Evolutionary conservation across 2,888 invertebrate genomes (phyloP), one percentile per base, ranked within the genome.

Genomic region (Exephanes ischioxanthus): DNA sequence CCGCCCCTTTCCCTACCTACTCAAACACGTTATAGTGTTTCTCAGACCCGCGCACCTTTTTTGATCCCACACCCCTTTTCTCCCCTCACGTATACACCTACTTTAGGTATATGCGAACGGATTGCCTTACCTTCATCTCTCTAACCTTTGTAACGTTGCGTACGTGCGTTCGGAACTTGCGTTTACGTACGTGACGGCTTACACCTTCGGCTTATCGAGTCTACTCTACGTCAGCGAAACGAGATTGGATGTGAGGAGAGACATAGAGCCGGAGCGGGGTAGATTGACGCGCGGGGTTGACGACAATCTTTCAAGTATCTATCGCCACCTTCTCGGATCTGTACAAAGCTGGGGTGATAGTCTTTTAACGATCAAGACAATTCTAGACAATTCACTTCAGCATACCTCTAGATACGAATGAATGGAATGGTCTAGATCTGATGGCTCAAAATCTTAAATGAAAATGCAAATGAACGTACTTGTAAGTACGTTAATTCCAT

Each of bases 161-260:
- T 48, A 48, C 45, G 45, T 48, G 45, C 45, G 45, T 48, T 48
- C 14, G 45, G 3, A 48, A 61, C 67, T 67, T 51, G 72, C 58
- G 75, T 79, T 71, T 67, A 71, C 53, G 71, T 63, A 76, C 76
- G 72, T 80, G 81, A 78, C 73, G 72, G 68, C 72, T 72, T 86
- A 26, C 58, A 41, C 80, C 72, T 61, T 73, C 73, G 33, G 45
- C 82, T 87, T 88, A 86, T 88, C 86, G 77, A 53, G 30, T 82
- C 78, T 70, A 83, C 77, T 75, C 90, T 71, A 83, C 88, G 89
- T 90, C 90, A 90, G 90, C 89, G 84, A 80, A 88, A 89, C 87
- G 80, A 89, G 86, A 91, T 90, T 89, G 89, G 85, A 19, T 67
- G n/a, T 11, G 11, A 37, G 19, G 19, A 19, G 19, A 11, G 16